Conservation (phyloP, 2,797 vertebrate species). For the Pangasius djambal region DNA sequence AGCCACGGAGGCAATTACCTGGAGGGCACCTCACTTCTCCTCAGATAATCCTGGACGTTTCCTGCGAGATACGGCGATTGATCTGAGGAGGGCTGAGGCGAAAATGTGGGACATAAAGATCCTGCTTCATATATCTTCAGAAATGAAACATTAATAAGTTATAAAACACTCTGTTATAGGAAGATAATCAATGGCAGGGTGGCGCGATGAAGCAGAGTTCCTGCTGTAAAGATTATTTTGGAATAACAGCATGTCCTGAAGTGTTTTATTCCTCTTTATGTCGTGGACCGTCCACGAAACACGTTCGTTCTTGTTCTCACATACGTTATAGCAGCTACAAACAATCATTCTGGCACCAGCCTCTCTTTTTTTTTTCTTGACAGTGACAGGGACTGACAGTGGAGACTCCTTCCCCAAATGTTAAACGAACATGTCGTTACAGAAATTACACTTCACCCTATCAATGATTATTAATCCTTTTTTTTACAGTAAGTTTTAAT, state of each 20-base stretch:
- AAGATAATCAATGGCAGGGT: background rate
- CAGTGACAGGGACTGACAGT: background rate
- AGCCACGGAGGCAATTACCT: conserved; percentile 48
- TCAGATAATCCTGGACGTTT: conserved; percentile 34
- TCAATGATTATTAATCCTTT: background rate
- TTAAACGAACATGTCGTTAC: too few relatives aligned
- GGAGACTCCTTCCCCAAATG: conserved; percentile 2
- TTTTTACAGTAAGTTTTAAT: background rate
- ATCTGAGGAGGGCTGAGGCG: conserved; percentile 3
- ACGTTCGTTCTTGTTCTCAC: background rate
- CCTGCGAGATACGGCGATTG: conserved; percentile 36
- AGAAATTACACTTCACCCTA: background rate
- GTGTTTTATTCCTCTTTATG: too few relatives aligned
- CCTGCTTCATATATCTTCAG: background rate
- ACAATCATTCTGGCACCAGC: background rate
- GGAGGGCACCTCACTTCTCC: conserved; percentile 27
- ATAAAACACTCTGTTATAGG: background rate
- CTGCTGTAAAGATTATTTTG: background rate
- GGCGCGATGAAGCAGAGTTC: too few relatives aligned
- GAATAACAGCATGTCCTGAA: background rate
- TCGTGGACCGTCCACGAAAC: too few relatives aligned
- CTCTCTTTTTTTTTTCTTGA: background rate
- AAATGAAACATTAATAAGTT: background rate
- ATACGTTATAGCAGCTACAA: background rate
- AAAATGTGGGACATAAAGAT: background rate